Evolutionary conservation across 2,113 vertebrate genomes (phyloP).

Genomic region (Glareola pratincola): DNA sequence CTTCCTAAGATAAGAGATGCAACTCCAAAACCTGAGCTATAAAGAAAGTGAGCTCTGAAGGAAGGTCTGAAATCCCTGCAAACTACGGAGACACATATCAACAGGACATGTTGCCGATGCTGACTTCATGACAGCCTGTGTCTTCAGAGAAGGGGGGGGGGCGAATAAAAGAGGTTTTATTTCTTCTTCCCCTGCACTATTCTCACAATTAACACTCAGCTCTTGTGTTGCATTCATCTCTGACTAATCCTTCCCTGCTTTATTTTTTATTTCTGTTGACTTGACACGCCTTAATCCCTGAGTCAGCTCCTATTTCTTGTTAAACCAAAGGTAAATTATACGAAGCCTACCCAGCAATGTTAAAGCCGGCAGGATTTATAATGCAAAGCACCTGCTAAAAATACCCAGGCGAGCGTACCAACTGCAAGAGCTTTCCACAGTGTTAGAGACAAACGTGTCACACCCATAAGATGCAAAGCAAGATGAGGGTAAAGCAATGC

Average conservation of each 20-base stretch:
- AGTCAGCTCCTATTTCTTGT: constrained; percentile 74
- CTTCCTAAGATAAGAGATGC: background rate
- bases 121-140: background rate
- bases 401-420: constrained; percentile 54
- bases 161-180: background rate
- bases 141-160: background rate
- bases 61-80: background rate
- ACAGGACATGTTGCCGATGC: background rate
- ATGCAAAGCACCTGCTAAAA: constrained; percentile 66
- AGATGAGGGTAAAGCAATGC: background rate
- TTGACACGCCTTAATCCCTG: constrained; percentile 64
- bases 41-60: background rate
- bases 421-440: constrained; percentile 24
- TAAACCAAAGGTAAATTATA: constrained; percentile 76
- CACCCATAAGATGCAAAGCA: background rate
- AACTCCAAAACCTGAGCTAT: background rate
- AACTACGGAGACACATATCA: background rate
- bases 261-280: constrained; percentile 58
- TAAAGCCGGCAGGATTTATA: constrained; percentile 54
- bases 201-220: constrained; percentile 14
- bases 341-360: constrained; percentile 38
- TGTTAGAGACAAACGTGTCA: background rate
- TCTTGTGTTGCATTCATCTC: background rate
- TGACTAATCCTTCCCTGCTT: background rate
- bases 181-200: background rate